A percentile compares a stretch with the other conserved stretches of the same genome.
Evolutionary conservation across 2,113 vertebrate species (phyloP).

Genomic region (Corythaeola cristata): DNA sequence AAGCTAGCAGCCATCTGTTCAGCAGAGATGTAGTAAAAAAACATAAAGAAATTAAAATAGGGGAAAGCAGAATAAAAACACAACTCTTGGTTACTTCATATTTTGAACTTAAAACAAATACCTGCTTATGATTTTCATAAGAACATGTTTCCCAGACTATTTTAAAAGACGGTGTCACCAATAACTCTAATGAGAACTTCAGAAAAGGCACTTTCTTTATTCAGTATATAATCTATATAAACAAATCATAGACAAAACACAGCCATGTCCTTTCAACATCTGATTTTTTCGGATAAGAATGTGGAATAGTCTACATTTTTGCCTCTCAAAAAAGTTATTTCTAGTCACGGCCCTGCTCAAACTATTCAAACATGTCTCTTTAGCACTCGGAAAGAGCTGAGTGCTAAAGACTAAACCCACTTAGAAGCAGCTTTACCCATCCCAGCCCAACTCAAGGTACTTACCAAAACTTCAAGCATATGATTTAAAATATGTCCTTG

Average conservation of each 20-base stretch:
- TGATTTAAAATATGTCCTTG: neutral
- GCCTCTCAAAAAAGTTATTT: neutral
- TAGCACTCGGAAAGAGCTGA: neutral
- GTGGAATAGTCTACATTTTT: neutral
- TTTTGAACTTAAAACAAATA: neutral
- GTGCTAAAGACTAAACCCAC: neutral
- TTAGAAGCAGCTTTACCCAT: neutral
- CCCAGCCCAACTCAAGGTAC: neutral
- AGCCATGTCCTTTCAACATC: neutral
- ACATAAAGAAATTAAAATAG: neutral
- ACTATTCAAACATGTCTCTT: neutral
- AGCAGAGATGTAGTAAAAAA: conserved; percentile 17
- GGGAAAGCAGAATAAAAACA: neutral
- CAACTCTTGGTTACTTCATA: neutral
- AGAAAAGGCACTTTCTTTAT: neutral
- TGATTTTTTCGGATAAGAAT: neutral
- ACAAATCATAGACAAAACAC: neutral
- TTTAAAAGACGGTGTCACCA: neutral
- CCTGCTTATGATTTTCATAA: neutral
- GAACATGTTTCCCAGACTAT: neutral
- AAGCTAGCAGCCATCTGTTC: conserved; percentile 26
- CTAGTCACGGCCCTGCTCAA: neutral
- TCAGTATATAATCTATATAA: neutral
- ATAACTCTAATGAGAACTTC: neutral
- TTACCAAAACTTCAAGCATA: neutral